Evolutionary conservation across 2,113 vertebrate genomes (phyloP).

Genomic region (Phylloscopus trochiloides): DNA sequence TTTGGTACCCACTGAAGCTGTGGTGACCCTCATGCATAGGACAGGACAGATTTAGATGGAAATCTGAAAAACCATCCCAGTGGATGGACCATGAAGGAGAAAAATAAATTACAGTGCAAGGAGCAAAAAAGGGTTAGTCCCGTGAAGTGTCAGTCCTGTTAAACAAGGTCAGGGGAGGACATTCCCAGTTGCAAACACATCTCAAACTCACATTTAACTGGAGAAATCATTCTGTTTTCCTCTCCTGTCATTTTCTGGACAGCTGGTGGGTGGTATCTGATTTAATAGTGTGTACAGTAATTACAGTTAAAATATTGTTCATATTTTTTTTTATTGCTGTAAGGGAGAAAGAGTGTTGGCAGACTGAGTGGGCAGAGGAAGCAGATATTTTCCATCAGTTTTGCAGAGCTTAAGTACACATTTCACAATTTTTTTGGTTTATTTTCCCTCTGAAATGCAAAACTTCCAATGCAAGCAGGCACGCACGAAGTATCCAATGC

Average conservation of each 20-base stretch:
- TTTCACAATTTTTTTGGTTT: background rate
- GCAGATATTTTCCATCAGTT: slow-evolving; percentile 39
- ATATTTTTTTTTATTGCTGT: slow-evolving; percentile 45
- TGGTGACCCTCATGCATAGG: background rate
- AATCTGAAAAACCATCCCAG: background rate
- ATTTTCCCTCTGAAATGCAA: background rate
- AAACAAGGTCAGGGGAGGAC: slow-evolving; percentile 34
- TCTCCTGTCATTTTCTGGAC: slow-evolving; percentile 32
- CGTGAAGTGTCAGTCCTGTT: background rate
- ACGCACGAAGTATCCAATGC: background rate
- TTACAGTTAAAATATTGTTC: slow-evolving; percentile 63
- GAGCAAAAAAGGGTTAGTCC: background rate
- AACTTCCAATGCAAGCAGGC: background rate
- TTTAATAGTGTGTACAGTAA: slow-evolving; percentile 61
- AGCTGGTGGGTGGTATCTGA: slow-evolving; percentile 52
- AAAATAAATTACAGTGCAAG: background rate
- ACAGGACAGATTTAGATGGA: background rate
- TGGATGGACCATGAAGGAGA: background rate
- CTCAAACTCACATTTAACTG: background rate
- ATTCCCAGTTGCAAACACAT: background rate
- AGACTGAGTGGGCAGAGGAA: slow-evolving; percentile 57
- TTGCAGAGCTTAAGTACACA: background rate
- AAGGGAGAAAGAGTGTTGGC: slow-evolving; percentile 28
- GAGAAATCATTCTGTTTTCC: background rate
- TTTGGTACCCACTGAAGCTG: background rate